phyloP scores from a whole-genome alignment of 1,140 invertebrate species.

The Plodia interpunctella region DNA sequence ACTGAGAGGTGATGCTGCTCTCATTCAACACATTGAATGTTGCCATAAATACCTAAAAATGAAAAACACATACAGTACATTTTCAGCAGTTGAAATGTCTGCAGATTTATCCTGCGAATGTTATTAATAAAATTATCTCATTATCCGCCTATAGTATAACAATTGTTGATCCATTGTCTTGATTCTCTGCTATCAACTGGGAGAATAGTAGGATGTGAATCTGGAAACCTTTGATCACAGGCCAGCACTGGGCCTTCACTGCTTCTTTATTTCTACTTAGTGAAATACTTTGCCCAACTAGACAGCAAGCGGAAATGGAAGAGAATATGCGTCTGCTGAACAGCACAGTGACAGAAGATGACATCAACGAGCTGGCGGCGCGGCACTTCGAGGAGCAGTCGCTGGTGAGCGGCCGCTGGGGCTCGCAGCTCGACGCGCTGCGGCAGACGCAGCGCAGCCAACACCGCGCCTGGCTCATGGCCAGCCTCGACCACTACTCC shows the following conservation, averaged over 20 bases:
- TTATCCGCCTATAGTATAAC: too few relatives aligned
- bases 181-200: too few relatives aligned
- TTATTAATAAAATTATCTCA: too few relatives aligned
- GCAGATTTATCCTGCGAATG: too few relatives aligned
- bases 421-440: constrained; percentile 84
- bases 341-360: constrained; percentile 83
- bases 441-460: constrained; percentile 85
- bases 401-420: constrained; percentile 86
- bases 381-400: constrained; percentile 88
- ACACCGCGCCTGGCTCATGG: constrained; percentile 87
- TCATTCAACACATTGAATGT: too few relatives aligned
- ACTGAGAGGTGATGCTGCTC: constrained; percentile 80
- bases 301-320: constrained; percentile 88
- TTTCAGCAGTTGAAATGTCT: not conserved
- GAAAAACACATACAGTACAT: too few relatives aligned
- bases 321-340: constrained; percentile 82
- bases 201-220: too few relatives aligned
- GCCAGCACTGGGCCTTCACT: too few relatives aligned
- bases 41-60: too few relatives aligned
- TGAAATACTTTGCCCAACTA: constrained; percentile 14
- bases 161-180: too few relatives aligned
- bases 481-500: constrained; percentile 83
- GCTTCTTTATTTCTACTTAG: too few relatives aligned
- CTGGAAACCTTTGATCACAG: too few relatives aligned
- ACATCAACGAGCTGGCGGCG: constrained; percentile 87